These are phyloP conservation scores for Petrolisthes manimaculis DNA, from an alignment of 2,888 invertebrate species.

Conservation along the genomic window DNA sequence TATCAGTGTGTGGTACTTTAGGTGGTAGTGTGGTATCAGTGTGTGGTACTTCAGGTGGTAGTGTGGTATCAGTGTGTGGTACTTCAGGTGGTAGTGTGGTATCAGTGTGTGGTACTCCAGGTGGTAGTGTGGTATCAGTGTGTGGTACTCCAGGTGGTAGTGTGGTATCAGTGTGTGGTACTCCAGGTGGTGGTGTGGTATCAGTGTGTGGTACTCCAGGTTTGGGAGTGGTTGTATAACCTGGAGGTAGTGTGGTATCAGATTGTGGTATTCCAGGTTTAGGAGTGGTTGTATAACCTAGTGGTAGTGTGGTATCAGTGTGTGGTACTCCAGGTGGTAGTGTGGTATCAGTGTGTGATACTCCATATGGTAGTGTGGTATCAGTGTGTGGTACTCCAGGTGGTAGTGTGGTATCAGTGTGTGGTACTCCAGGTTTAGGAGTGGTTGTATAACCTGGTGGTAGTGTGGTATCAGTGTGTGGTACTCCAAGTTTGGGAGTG, in stretches of 20 bases:
- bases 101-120: too few species aligned
- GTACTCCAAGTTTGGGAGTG: neutral
- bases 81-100: too few species aligned
- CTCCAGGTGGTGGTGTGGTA: neutral
- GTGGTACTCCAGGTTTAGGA: neutral
- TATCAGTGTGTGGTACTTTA: too few species aligned
- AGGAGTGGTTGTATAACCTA: too few species aligned
- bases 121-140: neutral
- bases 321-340: neutral
- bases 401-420: neutral
- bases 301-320: neutral
- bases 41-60: too few species aligned
- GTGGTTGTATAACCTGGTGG: too few species aligned
- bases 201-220: slow-evolving; percentile 15
- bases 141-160: neutral
- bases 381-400: neutral
- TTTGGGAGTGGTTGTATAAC: slow-evolving; percentile 12
- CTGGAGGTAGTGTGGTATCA: neutral
- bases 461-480: too few species aligned
- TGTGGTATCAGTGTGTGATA: neutral
- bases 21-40: too few species aligned
- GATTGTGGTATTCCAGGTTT: neutral
- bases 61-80: too few species aligned
- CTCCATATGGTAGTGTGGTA: too few species aligned
- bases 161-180: slow-evolving; percentile 8